Conservation (phyloP, 1,140 invertebrate genomes). For the Hesperophylax magnus region DNA sequence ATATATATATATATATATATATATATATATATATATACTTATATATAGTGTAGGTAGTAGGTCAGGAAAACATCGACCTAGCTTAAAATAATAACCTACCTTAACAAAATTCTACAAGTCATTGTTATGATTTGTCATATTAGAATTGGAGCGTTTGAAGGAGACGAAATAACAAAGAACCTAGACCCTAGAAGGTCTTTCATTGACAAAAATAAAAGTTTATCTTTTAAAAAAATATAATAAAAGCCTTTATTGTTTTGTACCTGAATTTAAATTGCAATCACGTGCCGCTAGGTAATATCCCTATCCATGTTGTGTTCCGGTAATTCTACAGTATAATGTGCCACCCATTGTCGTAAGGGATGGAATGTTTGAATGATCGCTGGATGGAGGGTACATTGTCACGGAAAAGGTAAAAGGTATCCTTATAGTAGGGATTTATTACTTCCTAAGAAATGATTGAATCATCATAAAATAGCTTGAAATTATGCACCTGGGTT, state of each 20-base stretch:
- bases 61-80: no score
- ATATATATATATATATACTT: no score
- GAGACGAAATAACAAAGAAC: no score
- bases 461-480: constrained; percentile 32
- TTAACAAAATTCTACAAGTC: no score
- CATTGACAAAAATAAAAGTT: no score
- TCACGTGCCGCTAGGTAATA: constrained; percentile 23
- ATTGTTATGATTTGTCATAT: no score
- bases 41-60: no score
- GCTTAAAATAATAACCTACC: no score
- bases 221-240: no score
- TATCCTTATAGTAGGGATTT: background rate
- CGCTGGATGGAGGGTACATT: constrained; percentile 9
- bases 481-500: background rate
- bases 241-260: background rate
- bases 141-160: no score
- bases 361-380: constrained; percentile 15
- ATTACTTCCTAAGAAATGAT: constrained; percentile 8
- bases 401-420: background rate
- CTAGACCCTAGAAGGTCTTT: no score
- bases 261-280: constrained; percentile 1
- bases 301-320: background rate
- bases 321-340: constrained; percentile 25
- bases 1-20: no score
- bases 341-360: constrained; percentile 24